These are phyloP conservation scores for Heteromyza rotundicornis DNA, from an alignment of 2,888 invertebrate species.

Conservation along the genomic window DNA sequence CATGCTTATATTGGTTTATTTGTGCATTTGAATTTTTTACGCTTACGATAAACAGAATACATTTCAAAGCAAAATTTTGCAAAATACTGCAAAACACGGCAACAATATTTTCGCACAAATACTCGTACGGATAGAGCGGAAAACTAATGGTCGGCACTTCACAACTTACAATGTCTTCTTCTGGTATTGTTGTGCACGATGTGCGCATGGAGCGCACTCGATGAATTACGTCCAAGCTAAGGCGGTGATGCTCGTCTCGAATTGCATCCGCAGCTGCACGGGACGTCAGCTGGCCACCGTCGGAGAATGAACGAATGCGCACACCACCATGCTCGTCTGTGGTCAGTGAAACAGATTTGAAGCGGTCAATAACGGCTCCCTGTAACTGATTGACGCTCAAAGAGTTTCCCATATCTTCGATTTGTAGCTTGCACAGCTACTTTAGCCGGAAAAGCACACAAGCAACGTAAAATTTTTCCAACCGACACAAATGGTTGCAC, in stretches of 20 bases:
- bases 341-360: slow-evolving; percentile 52
- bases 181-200: slow-evolving; percentile 55
- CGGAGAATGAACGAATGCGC: slow-evolving; percentile 56
- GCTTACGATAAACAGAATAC: no score
- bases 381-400: slow-evolving; percentile 51
- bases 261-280: slow-evolving; percentile 41
- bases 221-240: slow-evolving; percentile 49
- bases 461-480: neutral
- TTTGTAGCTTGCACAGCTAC: slow-evolving; percentile 2
- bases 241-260: slow-evolving; percentile 50
- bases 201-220: slow-evolving; percentile 52
- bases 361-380: slow-evolving; percentile 54
- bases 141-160: no score
- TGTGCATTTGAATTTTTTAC: no score
- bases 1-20: no score
- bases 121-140: no score
- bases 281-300: slow-evolving; percentile 45
- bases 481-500: slow-evolving; percentile 32
- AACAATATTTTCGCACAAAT: no score
- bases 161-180: slow-evolving; percentile 53
- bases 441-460: neutral
- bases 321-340: slow-evolving; percentile 50
- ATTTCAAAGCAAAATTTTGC: no score
- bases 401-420: slow-evolving; percentile 57
- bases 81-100: no score